Percentiles rank a stretch among this genome's conserved stretches.
phyloP scores from a whole-genome alignment of 1,140 invertebrate species.

The Heliconius eleuchia region DNA sequence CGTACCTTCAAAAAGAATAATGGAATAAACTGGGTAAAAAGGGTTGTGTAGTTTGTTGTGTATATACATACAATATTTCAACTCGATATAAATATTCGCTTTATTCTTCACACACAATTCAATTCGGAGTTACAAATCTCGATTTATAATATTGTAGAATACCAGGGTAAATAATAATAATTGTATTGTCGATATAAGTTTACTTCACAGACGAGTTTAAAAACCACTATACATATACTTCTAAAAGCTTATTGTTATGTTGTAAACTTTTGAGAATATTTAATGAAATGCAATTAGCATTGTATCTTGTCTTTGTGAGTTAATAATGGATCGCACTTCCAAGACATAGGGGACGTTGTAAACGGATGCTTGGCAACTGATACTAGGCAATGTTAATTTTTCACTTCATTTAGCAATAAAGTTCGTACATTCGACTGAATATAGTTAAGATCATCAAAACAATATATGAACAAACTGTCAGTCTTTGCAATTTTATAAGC shows the following conservation, averaged over 20 bases:
- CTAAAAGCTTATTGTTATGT: slow-evolving; percentile 31
- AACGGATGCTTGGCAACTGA: slow-evolving; percentile 29
- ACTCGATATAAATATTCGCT: slow-evolving; percentile 48
- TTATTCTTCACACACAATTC: slow-evolving; percentile 30
- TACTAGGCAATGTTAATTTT: slow-evolving; percentile 36
- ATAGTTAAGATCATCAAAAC: slow-evolving; percentile 67
- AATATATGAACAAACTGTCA: slow-evolving; percentile 44
- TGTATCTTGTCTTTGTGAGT: slow-evolving; percentile 22
- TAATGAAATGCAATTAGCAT: slow-evolving; percentile 25
- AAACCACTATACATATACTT: slow-evolving; percentile 32
- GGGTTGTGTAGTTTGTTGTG: slow-evolving; percentile 77
- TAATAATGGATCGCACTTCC: slow-evolving; percentile 14
- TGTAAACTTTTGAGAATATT: slow-evolving; percentile 35
- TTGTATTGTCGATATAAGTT: slow-evolving; percentile 37
- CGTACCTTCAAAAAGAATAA: slow-evolving; percentile 4
- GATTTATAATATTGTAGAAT: slow-evolving; percentile 37
- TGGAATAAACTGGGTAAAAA: slow-evolving; percentile 61
- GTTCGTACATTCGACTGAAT: slow-evolving; percentile 65
- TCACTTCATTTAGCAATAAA: slow-evolving; percentile 58
- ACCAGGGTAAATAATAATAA: slow-evolving; percentile 44
- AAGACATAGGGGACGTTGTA: slow-evolving; percentile 23
- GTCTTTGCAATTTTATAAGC: slow-evolving; percentile 66
- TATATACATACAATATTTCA: slow-evolving; percentile 64
- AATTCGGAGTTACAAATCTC: slow-evolving; percentile 30
- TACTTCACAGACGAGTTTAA: slow-evolving; percentile 35